phyloP scores from a whole-genome alignment of 2,888 invertebrate genomes.

The Cataglyphis altisquamis region DNA sequence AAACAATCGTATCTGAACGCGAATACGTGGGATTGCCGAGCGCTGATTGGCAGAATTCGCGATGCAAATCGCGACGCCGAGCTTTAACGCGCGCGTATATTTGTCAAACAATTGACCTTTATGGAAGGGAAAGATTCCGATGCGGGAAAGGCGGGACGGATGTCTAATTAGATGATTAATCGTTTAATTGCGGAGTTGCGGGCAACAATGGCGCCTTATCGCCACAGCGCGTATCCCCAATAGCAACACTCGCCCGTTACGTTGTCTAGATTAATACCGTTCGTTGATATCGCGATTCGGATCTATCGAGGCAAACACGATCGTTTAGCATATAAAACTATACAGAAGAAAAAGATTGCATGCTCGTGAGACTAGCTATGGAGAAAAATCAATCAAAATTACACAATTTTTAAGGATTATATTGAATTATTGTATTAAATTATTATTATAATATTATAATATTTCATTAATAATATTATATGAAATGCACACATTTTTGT shows the following conservation, averaged over 20 bases:
- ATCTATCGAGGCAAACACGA: conserved; percentile 29
- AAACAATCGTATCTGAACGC: conserved; percentile 43
- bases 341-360: not conserved
- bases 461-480: not conserved
- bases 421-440: too few species aligned
- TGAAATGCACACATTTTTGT: not conserved
- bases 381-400: conserved; percentile 1
- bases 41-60: conserved; percentile 43
- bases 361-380: not conserved
- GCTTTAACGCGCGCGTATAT: conserved; percentile 59
- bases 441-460: not conserved
- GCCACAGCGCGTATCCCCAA: conserved; percentile 70
- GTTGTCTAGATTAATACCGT: conserved; percentile 40
- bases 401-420: not conserved
- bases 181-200: conserved; percentile 77
- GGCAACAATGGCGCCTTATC: conserved; percentile 79
- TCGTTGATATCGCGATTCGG: conserved; percentile 15
- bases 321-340: not conserved
- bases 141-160: conserved; percentile 70
- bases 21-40: conserved; percentile 26
- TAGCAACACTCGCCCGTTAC: conserved; percentile 71
- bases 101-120: conserved; percentile 74
- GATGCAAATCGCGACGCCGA: conserved; percentile 57
- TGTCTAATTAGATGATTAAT: conserved; percentile 84
- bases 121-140: conserved; percentile 60